phyloP scores from a whole-genome alignment of 2,888 invertebrate species.

The Magallana nippona region DNA sequence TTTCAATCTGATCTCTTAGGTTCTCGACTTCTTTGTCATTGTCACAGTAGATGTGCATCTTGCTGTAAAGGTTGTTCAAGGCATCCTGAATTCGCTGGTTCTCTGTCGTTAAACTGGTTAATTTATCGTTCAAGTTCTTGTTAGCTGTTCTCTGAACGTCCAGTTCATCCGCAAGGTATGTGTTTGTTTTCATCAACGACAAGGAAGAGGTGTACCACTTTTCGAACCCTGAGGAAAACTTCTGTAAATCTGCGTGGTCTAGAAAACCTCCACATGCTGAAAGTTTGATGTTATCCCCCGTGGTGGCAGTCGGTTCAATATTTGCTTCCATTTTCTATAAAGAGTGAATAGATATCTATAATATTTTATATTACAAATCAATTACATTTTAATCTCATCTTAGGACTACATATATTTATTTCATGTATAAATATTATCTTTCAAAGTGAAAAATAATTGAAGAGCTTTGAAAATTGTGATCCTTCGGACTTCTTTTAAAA shows the following conservation, averaged over 20 bases:
- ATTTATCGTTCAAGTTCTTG: conserved; percentile 10
- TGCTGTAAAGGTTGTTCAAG: conserved; percentile 41
- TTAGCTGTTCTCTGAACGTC: conserved; percentile 12
- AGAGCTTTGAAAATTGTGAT: no score
- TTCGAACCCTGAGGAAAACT: conserved; percentile 46
- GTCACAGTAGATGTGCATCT: conserved; percentile 44
- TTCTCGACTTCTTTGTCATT: conserved; percentile 45
- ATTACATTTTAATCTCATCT: neutral
- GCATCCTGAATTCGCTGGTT: conserved; percentile 50
- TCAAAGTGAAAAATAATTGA: no score
- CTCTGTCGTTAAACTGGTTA: conserved; percentile 53
- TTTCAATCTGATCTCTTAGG: conserved; percentile 25
- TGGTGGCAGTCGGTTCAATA: neutral
- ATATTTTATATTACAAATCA: no score
- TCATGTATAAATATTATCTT: no score
- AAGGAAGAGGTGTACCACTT: conserved; percentile 39
- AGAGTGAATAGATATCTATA: no score
- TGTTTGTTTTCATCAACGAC: conserved; percentile 42
- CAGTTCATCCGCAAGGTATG: conserved; percentile 34
- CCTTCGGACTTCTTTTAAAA: no score
- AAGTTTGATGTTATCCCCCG: neutral
- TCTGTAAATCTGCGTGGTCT: conserved; percentile 38
- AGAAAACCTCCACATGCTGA: neutral
- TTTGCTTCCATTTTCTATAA: neutral
- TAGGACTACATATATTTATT: no score